Base-by-base conservation (phyloP, 2,888 invertebrate genomes). In the Candidula unifasciata region DNA sequence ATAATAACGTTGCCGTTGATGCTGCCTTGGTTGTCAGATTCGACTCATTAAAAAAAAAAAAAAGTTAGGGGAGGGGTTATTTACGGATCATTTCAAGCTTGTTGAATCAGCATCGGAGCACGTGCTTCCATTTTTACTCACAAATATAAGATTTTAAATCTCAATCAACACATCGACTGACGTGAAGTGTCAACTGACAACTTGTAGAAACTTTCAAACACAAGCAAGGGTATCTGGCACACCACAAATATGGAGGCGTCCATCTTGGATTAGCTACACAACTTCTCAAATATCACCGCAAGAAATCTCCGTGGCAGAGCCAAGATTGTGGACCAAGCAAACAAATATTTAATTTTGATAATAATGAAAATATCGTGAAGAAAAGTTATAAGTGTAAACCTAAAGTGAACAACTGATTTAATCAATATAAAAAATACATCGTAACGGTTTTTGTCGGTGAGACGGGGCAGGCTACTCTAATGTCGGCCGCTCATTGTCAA, bases 401-500 rank as follows among this genome's bases (percentile, higher is more conserved):
- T 60, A 10, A 13, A 44, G 44, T 44, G 44, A 44, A 44, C 44
- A 44, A 13, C 8, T 44, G 44, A 13, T 13, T 44, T 44, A 44
- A 13, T 10, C 13, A 10, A 10, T 6, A 44, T 0, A 44, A 44
- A 44, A 6, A 16, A 60, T 5, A 60, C 10, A 21, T 21, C 10
- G 18, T 60, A 60, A n/a, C 60, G 71, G 71, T 2, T 16, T 18
- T 71, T 71, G 35, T 37, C 24, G 21, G 24, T 44, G 44, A 21
- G 24, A 5, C 78, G 60, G 83, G 83, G 83, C n/a, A 83, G 2
- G 3, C 78, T 44, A 83, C 83, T 83, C 69, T 60, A 16, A 37
- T 35, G n/a, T 52, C 3, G 13, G 13, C 44, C 24, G 6, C 33
- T 35, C 21, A 84, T 84, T 78, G 79, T 78, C 60, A 73, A 74